These are phyloP conservation scores for Oriolus oriolus DNA, from an alignment of 2,113 vertebrate species.

Conservation along the genomic window DNA sequence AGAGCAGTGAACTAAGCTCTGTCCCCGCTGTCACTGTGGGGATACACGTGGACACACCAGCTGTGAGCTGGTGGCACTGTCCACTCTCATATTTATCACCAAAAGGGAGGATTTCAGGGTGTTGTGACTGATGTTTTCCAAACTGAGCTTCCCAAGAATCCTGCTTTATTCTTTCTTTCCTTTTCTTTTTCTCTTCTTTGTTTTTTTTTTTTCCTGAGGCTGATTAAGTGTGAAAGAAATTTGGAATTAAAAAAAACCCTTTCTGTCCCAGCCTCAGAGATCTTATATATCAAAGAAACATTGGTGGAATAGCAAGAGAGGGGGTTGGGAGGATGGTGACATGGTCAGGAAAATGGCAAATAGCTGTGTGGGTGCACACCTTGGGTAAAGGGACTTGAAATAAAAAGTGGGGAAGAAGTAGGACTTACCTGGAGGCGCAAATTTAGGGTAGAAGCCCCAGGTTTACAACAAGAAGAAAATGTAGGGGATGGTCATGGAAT, in stretches of 20 bases:
- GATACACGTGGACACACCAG: neutral
- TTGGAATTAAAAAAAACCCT: neutral
- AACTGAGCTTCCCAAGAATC: neutral
- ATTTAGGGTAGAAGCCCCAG: neutral
- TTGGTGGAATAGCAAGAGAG: neutral
- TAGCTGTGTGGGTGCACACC: neutral
- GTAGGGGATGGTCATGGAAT: rapidly evolving
- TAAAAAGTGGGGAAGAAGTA: neutral
- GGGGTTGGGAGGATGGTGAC: neutral
- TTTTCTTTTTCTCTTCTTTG: no score
- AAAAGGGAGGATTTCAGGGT: neutral
- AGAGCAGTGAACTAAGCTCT: neutral
- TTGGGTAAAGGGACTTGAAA: neutral
- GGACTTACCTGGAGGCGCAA: neutral
- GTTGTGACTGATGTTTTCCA: neutral
- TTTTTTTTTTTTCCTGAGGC: neutral
- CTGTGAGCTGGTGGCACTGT: neutral
- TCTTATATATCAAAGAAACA: neutral
- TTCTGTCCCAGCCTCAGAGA: neutral
- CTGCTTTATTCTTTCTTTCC: no score
- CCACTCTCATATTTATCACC: neutral
- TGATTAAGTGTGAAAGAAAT: neutral
- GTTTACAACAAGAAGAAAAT: neutral
- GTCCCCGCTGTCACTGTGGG: neutral
- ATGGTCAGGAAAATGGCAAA: neutral